Percentiles rank a stretch among this genome's conserved stretches.
Conservation (phyloP, 2,113 vertebrate genomes). For the Pao palembangensis region DNA sequence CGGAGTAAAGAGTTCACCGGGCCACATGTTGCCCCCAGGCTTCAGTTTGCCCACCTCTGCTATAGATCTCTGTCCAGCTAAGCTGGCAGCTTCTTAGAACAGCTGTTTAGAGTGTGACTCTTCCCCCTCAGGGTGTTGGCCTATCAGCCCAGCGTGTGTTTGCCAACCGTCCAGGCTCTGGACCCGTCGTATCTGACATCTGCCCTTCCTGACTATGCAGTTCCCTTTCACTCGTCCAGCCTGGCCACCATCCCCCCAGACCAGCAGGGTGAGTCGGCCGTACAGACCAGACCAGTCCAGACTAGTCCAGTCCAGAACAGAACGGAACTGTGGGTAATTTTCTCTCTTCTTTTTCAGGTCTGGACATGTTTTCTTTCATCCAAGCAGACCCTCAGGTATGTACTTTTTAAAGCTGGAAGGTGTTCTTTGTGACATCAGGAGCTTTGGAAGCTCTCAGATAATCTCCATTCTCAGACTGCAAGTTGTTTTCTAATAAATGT, state of each 20-base stretch:
- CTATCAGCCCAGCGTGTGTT: constrained; percentile 86
- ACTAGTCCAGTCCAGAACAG: too few species aligned
- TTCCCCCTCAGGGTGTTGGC: constrained; percentile 81
- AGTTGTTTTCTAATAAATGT: too few species aligned
- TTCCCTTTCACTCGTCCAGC: constrained; percentile 88
- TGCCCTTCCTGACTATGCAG: constrained; percentile 86
- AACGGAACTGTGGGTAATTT: not conserved
- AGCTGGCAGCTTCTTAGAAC: too few species aligned
- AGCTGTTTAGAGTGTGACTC: not conserved
- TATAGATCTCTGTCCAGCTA: too few species aligned
- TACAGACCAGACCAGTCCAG: not conserved
- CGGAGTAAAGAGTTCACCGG: too few species aligned
- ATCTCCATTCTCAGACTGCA: too few species aligned
- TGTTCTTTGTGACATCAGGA: not conserved
- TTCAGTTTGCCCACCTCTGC: too few species aligned
- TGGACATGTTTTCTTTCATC: constrained; percentile 95
- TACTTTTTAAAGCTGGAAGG: not conserved
- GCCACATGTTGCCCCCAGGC: too few species aligned
- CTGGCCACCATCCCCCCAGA: constrained; percentile 87
- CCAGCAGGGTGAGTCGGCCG: constrained; percentile 84
- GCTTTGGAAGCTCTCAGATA: too few species aligned
- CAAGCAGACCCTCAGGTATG: constrained; percentile 92
- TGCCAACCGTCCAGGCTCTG: constrained; percentile 82
- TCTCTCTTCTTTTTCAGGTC: constrained; percentile 74
- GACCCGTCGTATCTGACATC: constrained; percentile 84